Evolutionary conservation across 2,797 vertebrate genomes (phyloP).

Genomic region (Garrulus glandarius): DNA sequence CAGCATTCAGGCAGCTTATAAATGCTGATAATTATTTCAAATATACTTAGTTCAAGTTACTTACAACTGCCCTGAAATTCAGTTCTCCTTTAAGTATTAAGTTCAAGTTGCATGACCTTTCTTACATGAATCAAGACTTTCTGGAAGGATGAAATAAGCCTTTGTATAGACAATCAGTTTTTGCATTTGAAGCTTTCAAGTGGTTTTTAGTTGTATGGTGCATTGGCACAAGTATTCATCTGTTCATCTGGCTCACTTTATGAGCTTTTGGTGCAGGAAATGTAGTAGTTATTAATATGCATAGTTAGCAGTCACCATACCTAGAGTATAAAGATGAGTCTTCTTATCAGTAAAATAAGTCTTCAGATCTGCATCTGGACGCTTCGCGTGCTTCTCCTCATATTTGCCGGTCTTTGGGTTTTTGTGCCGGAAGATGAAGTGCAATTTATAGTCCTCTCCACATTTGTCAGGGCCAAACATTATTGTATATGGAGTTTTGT

Average conservation of each 20-base stretch:
- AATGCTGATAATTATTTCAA: not conserved
- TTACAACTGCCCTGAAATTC: not conserved
- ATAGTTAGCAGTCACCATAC: conserved; percentile 65
- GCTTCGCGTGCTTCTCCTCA: conserved; percentile 96
- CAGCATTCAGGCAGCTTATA: not conserved
- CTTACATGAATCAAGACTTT: not conserved
- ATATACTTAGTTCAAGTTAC: not conserved
- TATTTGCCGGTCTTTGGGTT: conserved; percentile 91
- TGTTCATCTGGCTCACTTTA: not conserved
- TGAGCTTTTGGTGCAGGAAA: not conserved
- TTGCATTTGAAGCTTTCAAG: not conserved
- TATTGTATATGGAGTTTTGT: conserved; percentile 96
- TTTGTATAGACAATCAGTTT: not conserved
- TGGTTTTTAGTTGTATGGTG: not conserved
- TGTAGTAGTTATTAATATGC: not conserved
- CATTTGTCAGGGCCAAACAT: conserved; percentile 99
- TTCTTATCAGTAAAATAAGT: conserved; percentile 96
- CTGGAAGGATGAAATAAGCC: not conserved
- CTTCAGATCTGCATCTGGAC: conserved; percentile 90
- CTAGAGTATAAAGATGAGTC: conserved; percentile 92
- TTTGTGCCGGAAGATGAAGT: conserved; percentile 98
- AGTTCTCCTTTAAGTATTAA: not conserved
- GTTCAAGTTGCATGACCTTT: not conserved
- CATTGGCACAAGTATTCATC: not conserved
- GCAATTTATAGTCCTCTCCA: conserved; percentile 97